A percentile compares a stretch with the other conserved stretches of the same genome.
Evolutionary conservation across 37 sponge, comb jelly and placozoan species (phyloP).

Genomic region (Theonella swinhoei): DNA sequence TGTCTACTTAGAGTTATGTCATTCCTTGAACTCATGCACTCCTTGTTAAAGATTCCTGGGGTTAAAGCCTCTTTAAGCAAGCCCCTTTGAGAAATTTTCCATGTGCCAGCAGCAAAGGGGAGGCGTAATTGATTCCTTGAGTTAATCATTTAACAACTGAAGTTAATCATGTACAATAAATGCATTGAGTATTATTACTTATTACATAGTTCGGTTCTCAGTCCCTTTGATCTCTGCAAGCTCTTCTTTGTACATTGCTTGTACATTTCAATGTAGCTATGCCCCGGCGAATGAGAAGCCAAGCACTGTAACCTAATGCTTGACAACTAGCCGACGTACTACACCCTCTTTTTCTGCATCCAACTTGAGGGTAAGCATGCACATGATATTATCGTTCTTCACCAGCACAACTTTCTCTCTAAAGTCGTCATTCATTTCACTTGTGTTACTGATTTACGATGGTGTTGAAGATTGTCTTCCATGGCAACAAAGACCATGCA

Average conservation of each 20-base stretch:
- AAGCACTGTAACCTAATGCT: conserved; percentile 34
- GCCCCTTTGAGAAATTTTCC: conserved; percentile 17
- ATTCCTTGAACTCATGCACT: conserved; percentile 33
- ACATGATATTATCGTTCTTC: no score
- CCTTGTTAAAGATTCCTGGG: conserved; percentile 20
- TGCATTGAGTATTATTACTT: no score
- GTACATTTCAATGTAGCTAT: conserved; percentile 42
- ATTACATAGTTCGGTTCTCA: no score
- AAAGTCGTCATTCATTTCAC: neutral
- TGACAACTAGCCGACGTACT: no score
- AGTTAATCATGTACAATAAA: no score
- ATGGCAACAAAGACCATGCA: conserved; percentile 19
- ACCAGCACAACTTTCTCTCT: conserved; percentile 10
- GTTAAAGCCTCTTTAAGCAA: conserved; percentile 27
- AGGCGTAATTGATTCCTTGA: conserved; percentile 8
- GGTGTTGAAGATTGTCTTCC: conserved; percentile 3
- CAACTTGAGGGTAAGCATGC: no score
- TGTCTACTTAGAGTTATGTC: conserved; percentile 3
- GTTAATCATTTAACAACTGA: no score
- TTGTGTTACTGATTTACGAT: neutral
- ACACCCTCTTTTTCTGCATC: no score
- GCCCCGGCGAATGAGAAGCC: conserved; percentile 40
- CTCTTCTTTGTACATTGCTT: conserved; percentile 40
- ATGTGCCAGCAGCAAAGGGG: neutral
- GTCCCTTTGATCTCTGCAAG: no score